Base-by-base conservation (phyloP, 2,113 vertebrate species). In the Acanthisitta chloris region DNA sequence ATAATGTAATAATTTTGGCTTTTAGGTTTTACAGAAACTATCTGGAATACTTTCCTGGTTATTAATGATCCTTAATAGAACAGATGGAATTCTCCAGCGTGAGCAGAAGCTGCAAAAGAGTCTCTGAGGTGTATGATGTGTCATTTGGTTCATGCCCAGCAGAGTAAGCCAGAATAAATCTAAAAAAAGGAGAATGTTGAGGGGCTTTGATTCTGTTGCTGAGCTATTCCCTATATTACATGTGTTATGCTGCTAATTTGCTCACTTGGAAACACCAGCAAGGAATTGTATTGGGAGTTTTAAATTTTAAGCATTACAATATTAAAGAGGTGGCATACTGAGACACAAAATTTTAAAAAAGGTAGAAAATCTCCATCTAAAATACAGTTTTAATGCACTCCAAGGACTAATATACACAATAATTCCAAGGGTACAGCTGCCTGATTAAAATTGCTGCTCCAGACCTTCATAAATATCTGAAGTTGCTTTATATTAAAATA, bases 211-310 rank as follows among this genome's bases (percentile, higher is more conserved):
- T 76, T 91, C 25, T 72, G 49, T 94, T 72, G n/a, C 62, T 76
- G 81, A 82, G 49, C 13, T 96, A 62, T 90, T 94, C 66, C 67
- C 58, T 80, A 28, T 55, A 36, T 64, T 80, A 79, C 51, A 43
- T n/a, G 65, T 67, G 51, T 83, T 81, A 33, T 90, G 38, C 49
- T 94, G 51, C 74, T 97, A 77, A 97, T 96, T 95, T 94, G 74
- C 85, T 92, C 81, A 93, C 79, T 94, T 88, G 46, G 85, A 94
- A 88, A 88, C 46, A 86, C 33, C 3, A 13, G 26, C 29, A 86
- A 87, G 77, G 25, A 86, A 73, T 66, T 55, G 43, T 42, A 58
- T 13, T 62, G 79, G 58, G 85, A 90, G 29, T 71, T 97, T 73
- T 70, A 91, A 86, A 77, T 83, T 88, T 94, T 80, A 90, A 83